These are phyloP conservation scores for Phyto melanocephala DNA, from an alignment of 2,888 invertebrate species.

Conservation along the genomic window DNA sequence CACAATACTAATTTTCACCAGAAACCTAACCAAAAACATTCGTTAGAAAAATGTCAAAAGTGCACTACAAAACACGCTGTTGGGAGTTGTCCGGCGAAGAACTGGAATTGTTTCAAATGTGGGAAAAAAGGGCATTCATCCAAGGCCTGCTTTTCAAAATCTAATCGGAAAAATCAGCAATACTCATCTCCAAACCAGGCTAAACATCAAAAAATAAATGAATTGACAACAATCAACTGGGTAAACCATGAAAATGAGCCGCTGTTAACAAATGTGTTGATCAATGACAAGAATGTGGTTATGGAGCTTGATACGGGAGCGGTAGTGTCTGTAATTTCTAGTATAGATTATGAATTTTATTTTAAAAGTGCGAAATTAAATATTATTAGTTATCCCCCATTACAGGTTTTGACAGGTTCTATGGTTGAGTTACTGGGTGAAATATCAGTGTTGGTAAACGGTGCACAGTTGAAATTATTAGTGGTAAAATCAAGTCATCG, in stretches of 20 bases:
- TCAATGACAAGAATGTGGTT: background rate
- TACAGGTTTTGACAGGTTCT: conserved; percentile 18
- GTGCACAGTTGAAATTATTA: background rate
- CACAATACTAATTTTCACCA: background rate
- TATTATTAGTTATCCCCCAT: background rate
- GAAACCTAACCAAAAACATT: background rate
- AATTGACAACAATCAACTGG: too few species aligned
- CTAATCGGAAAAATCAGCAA: background rate
- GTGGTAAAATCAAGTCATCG: background rate
- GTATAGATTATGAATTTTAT: conserved; percentile 11
- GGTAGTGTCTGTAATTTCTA: conserved; percentile 23
- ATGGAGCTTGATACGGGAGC: conserved; percentile 34
- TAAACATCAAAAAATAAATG: background rate
- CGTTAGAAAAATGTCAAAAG: background rate
- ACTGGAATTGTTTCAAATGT: conserved; percentile 18
- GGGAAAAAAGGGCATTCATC: conserved; percentile 25
- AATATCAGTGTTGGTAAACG: background rate
- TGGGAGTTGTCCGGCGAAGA: conserved; percentile 11
- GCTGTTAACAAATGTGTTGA: too few species aligned
- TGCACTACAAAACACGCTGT: conserved; percentile 23
- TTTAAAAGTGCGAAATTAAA: conserved; percentile 2
- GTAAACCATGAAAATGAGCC: too few species aligned
- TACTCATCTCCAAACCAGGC: too few species aligned
- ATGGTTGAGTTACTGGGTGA: background rate
- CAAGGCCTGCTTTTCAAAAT: conserved; percentile 15